Conservation (phyloP, 2,888 invertebrate genomes). For the Yponomeuta malinellus region DNA sequence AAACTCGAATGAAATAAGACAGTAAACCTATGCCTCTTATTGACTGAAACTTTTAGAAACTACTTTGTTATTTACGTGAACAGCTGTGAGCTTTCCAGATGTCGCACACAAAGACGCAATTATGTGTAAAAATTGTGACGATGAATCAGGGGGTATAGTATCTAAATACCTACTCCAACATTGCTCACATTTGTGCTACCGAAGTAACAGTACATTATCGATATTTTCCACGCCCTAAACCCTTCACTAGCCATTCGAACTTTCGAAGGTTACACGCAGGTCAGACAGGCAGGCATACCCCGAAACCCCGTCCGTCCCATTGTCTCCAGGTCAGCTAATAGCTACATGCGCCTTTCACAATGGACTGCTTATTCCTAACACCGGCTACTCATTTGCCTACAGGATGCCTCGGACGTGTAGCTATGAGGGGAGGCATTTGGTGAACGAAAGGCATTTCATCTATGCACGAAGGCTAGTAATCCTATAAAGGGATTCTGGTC, state of each 20-base stretch:
- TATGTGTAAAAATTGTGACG: too few relatives aligned
- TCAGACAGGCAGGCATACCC: not conserved
- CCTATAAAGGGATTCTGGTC: too few relatives aligned
- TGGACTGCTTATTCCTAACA: conserved; percentile 7
- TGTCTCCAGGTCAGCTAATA: not conserved
- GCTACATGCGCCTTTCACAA: conserved; percentile 2
- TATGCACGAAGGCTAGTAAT: too few relatives aligned
- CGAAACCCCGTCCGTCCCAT: not conserved
- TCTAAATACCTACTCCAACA: too few relatives aligned
- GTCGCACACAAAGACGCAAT: too few relatives aligned
- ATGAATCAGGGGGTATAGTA: too few relatives aligned
- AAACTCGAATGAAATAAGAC: too few relatives aligned
- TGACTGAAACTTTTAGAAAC: not conserved
- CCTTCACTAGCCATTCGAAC: not conserved
- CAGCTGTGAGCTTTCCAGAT: not conserved
- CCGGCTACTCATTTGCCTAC: not conserved
- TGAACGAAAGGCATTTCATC: not conserved
- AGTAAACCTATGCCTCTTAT: too few relatives aligned
- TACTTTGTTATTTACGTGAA: not conserved
- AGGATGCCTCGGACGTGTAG: not conserved
- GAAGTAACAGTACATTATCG: not conserved
- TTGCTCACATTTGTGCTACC: too few relatives aligned
- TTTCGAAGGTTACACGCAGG: not conserved
- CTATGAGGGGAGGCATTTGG: not conserved
- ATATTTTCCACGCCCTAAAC: not conserved